Base-by-base conservation (phyloP, 2,113 vertebrate genomes). In the Mormoops blainvillei region DNA sequence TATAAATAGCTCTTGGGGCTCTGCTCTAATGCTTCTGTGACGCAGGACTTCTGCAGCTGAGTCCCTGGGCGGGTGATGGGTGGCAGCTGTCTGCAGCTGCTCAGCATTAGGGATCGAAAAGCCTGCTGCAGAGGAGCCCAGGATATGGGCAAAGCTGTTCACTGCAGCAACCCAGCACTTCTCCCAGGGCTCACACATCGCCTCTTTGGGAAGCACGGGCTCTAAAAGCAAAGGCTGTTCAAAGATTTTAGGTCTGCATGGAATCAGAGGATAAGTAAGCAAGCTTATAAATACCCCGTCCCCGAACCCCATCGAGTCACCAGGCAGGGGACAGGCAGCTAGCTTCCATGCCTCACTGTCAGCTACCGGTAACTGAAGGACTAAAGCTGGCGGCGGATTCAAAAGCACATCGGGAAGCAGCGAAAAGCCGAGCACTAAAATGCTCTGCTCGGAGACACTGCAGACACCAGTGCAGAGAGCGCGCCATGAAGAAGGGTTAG, bases 1-100 rank as follows among this genome's bases (percentile, higher is more conserved):
- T 90, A 92, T 74, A 92, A 92, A 96, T 73, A 96, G 77, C 48
- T 52, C 33, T 22, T 18, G 3, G 7, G 73, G 67, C 70, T 45
- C 43, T 2, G 7, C 48, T 31, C 45, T 97, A 77, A 61, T 48
- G 94, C 61, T 68, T 97, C 93, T 94, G 82, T 91, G 86, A 83
- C 24, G 54, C 28, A 5, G 80, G 28, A 73, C 91, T 94, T 92
- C 80, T 61, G 94, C 68, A 71, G 74, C 0, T 74, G 92, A 95
- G 94, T 97, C 94, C 48, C 80, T 43, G 77, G 58, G 92, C 6
- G 41, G 13, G 92, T 26, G 0, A 63, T 16, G n/a, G 61, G 95
- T 16, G 7, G 68, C 67, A 95, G 56, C 76, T 94, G 78, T 95
- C 77, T 78, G 77, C 71, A 87, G 38, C 70, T 74, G 73, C 50